A percentile compares a stretch with the other conserved stretches of the same genome.
Conservation (phyloP, 2,797 vertebrate species). For the Leuciscus waleckii region DNA sequence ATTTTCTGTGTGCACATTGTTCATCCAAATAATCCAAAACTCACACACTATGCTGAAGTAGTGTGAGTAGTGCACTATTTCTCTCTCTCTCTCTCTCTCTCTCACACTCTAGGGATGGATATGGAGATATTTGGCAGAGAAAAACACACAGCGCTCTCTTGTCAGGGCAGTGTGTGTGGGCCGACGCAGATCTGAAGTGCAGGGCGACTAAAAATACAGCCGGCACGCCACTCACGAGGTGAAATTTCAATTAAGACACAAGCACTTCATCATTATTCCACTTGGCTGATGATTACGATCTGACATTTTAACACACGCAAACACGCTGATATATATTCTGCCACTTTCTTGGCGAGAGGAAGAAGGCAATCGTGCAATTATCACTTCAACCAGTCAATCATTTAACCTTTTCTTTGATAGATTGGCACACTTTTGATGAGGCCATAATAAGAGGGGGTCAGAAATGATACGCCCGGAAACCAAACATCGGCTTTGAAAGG, state of each 20-base stretch:
- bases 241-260: slow-evolving; percentile 57
- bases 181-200: slow-evolving; percentile 20
- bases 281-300: slow-evolving; percentile 54
- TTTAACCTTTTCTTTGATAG: slow-evolving; percentile 51
- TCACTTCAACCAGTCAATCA: slow-evolving; percentile 53
- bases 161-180: slow-evolving; percentile 43
- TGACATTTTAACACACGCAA: slow-evolving; percentile 62
- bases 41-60: not conserved
- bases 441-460: slow-evolving; percentile 46
- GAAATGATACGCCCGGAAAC: slow-evolving; percentile 36
- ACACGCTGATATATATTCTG: slow-evolving; percentile 56
- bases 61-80: not conserved
- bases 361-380: slow-evolving; percentile 58
- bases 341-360: slow-evolving; percentile 35
- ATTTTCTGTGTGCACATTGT: not conserved
- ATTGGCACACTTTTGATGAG: slow-evolving; percentile 47
- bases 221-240: slow-evolving; percentile 32
- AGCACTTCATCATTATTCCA: slow-evolving; percentile 60
- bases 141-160: slow-evolving; percentile 31
- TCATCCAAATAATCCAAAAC: not conserved
- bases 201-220: slow-evolving; percentile 53
- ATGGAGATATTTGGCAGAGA: not conserved
- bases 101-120: not conserved
- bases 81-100: not conserved
- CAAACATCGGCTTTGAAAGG: slow-evolving; percentile 13